Conservation (phyloP, 2,888 invertebrate species). For the Hoplodrina blanda region DNA sequence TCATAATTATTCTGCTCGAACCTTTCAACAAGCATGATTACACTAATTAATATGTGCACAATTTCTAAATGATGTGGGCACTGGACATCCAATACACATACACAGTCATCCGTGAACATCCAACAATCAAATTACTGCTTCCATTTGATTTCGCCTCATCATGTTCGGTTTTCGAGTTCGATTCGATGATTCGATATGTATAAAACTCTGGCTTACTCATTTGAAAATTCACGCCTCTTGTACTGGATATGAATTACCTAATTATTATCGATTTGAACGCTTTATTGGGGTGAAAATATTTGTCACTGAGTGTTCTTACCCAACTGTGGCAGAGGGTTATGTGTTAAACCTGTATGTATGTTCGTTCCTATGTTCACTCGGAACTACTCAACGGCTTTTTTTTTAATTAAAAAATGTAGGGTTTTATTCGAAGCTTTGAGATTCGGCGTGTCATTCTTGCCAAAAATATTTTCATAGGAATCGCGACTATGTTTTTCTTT, state of each 20-base stretch:
- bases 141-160: slow-evolving; percentile 43
- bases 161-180: slow-evolving; percentile 12
- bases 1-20: neutral
- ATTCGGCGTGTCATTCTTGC: no score
- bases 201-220: slow-evolving; percentile 21
- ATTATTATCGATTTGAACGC: slow-evolving; percentile 46
- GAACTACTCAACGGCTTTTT: no score
- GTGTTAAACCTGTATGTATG: no score
- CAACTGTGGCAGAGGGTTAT: no score
- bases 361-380: no score
- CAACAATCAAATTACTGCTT: slow-evolving; percentile 41
- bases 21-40: slow-evolving; percentile 14
- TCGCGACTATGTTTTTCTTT: no score
- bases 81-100: slow-evolving; percentile 11
- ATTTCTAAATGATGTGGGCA: slow-evolving; percentile 18
- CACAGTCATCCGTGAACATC: slow-evolving; percentile 28
- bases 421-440: no score
- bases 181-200: slow-evolving; percentile 18
- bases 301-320: slow-evolving; percentile 8
- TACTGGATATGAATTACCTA: slow-evolving; percentile 40
- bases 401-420: no score
- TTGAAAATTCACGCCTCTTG: slow-evolving; percentile 36
- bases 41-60: slow-evolving; percentile 13
- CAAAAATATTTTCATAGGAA: no score
- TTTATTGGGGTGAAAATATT: slow-evolving; percentile 37